Evolutionary conservation across 1,140 invertebrate species (phyloP).

Genomic region (Micrasema minimum): DNA sequence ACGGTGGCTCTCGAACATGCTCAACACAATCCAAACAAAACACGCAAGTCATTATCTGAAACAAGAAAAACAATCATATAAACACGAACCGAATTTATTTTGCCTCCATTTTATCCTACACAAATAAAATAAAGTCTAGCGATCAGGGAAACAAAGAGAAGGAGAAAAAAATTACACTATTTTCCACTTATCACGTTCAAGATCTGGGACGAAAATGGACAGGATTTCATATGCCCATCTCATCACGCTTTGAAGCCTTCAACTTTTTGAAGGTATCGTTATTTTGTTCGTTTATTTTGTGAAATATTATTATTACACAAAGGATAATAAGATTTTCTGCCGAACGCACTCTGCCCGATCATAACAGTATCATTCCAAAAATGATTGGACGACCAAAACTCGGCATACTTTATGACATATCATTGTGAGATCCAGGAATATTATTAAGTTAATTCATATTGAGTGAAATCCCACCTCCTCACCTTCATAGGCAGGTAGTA

Average conservation of each 20-base stretch:
- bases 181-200: conserved; percentile 17
- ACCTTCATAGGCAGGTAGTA: too few species aligned
- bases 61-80: conserved; percentile 27
- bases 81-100: conserved; percentile 29
- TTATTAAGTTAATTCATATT: not conserved
- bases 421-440: conserved; percentile 4
- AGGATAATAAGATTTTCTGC: conserved; percentile 18
- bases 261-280: conserved; percentile 14
- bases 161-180: conserved; percentile 13
- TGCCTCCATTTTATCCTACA: not conserved
- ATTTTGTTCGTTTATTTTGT: conserved; percentile 26
- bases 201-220: conserved; percentile 18
- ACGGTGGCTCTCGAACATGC: conserved; percentile 14
- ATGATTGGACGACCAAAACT: conserved; percentile 20
- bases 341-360: conserved; percentile 6
- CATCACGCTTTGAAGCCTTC: conserved; percentile 3
- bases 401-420: conserved; percentile 3
- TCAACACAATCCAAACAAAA: conserved; percentile 27
- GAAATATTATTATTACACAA: conserved; percentile 7
- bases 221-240: conserved; percentile 23
- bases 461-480: too few species aligned
- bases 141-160: not conserved
- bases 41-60: conserved; percentile 36
- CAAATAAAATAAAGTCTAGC: not conserved
- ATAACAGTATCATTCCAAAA: conserved; percentile 11